Evolutionary conservation across 2,888 invertebrate species (phyloP).

Genomic region (Pasiphila rectangulata): DNA sequence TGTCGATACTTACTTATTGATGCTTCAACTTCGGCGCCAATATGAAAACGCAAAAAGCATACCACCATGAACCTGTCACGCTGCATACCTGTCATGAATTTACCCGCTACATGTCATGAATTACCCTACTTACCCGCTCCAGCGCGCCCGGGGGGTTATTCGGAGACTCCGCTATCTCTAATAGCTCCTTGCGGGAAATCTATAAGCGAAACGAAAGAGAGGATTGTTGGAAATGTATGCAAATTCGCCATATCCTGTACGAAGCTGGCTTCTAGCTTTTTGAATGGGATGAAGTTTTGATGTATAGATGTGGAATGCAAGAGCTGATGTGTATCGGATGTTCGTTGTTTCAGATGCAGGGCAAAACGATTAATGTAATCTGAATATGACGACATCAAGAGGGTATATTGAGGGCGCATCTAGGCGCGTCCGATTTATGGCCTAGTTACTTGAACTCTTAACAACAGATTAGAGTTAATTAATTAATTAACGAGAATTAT

Average conservation of each 20-base stretch:
- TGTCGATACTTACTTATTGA: too few relatives aligned
- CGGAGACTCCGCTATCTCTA: slow-evolving; percentile 48
- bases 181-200: slow-evolving; percentile 54
- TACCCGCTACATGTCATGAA: slow-evolving; percentile 35
- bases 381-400: too few relatives aligned
- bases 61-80: slow-evolving; percentile 4
- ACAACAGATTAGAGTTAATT: too few relatives aligned
- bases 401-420: too few relatives aligned
- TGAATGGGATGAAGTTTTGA: slow-evolving; percentile 6
- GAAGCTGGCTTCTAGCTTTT: slow-evolving; percentile 10
- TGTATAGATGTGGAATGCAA: neutral
- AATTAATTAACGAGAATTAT: too few relatives aligned
- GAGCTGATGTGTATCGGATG: neutral
- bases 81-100: slow-evolving; percentile 1
- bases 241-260: slow-evolving; percentile 32
- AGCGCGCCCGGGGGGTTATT: slow-evolving; percentile 46
- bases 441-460: too few relatives aligned
- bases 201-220: slow-evolving; percentile 40
- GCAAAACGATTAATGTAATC: too few relatives aligned
- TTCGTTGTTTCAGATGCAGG: too few relatives aligned
- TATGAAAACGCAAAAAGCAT: slow-evolving; percentile 1
- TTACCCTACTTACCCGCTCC: slow-evolving; percentile 74
- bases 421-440: too few relatives aligned
- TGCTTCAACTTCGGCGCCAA: too few relatives aligned
- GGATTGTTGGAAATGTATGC: slow-evolving; percentile 34